Evolutionary conservation across 2,113 vertebrate species (phyloP).

Genomic region (Bostrychus sinensis): DNA sequence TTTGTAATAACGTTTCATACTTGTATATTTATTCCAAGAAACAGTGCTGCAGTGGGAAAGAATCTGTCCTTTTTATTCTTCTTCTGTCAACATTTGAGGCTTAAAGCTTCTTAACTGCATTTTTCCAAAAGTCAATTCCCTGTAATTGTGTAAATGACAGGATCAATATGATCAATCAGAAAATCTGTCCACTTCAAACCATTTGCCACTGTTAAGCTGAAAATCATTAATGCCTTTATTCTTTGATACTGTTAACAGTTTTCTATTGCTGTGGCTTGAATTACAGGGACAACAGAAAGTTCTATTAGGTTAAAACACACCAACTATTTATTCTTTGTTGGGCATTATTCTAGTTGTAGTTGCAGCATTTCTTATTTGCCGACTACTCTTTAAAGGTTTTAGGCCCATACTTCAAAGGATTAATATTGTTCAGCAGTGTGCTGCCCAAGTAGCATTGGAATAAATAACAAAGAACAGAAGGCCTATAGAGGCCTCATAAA

Average conservation of each 20-base stretch:
- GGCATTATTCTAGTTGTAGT: slow-evolving; percentile 6
- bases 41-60: too few species aligned
- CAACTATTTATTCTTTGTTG: slow-evolving; percentile 5
- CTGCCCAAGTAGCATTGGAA: background rate
- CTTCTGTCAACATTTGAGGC: too few species aligned
- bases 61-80: too few species aligned
- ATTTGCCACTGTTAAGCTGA: slow-evolving; percentile 10
- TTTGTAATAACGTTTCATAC: background rate
- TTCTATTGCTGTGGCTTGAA: slow-evolving; percentile 1
- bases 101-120: background rate
- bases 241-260: slow-evolving; percentile 6
- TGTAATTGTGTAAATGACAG: slow-evolving; percentile 11
- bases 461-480: slow-evolving; percentile 2
- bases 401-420: background rate
- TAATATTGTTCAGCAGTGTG: slow-evolving; percentile 9
- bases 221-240: slow-evolving; percentile 1
- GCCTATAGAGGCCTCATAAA: slow-evolving; percentile 3
- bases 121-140: background rate
- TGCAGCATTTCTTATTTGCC: background rate
- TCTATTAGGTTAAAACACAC: background rate
- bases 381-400: slow-evolving; percentile 8
- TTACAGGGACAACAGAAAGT: background rate
- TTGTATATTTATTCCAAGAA: background rate
- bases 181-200: background rate
- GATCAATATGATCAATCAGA: slow-evolving; percentile 10